Evolutionary conservation across 1,140 invertebrate genomes (phyloP).

Genomic region (Dysdera silvatica): DNA sequence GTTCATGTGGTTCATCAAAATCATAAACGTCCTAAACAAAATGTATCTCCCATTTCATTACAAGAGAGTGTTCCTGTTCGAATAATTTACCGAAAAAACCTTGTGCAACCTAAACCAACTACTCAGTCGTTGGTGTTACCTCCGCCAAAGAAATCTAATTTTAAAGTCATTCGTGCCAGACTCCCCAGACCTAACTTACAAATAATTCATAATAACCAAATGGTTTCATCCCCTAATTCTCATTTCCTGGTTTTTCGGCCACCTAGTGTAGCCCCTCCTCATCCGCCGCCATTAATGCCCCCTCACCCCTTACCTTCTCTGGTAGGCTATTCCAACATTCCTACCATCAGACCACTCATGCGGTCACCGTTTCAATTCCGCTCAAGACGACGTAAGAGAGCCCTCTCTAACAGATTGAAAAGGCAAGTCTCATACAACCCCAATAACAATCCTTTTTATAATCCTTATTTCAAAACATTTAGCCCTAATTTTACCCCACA

Average conservation of each 20-base stretch:
- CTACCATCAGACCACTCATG: neutral
- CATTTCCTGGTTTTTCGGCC: constrained; percentile 9
- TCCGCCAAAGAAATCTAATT: neutral
- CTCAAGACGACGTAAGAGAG: constrained; percentile 6
- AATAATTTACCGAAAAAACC: constrained; percentile 14
- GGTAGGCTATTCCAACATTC: constrained; percentile 4
- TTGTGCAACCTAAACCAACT: neutral
- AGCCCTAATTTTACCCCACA: constrained; percentile 21
- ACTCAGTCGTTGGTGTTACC: neutral
- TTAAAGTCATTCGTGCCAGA: constrained; percentile 13
- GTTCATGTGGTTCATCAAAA: constrained; percentile 2
- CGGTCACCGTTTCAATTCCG: neutral
- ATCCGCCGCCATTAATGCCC: constrained; percentile 15
- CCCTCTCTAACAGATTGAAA: neutral
- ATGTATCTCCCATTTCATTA: too few relatives aligned
- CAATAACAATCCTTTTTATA: constrained; percentile 15
- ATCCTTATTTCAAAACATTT: constrained; percentile 12
- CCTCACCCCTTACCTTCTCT: constrained; percentile 1
- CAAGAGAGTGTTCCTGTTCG: constrained; percentile 21
- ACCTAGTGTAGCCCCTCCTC: constrained; percentile 8
- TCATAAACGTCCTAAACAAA: neutral
- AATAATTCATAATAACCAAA: constrained; percentile 9
- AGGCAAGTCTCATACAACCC: constrained; percentile 12
- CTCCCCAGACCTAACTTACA: constrained; percentile 11
- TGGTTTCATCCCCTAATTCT: neutral